Conservation (phyloP, 2,113 vertebrate genomes). For the Mystacornis crossleyi region DNA sequence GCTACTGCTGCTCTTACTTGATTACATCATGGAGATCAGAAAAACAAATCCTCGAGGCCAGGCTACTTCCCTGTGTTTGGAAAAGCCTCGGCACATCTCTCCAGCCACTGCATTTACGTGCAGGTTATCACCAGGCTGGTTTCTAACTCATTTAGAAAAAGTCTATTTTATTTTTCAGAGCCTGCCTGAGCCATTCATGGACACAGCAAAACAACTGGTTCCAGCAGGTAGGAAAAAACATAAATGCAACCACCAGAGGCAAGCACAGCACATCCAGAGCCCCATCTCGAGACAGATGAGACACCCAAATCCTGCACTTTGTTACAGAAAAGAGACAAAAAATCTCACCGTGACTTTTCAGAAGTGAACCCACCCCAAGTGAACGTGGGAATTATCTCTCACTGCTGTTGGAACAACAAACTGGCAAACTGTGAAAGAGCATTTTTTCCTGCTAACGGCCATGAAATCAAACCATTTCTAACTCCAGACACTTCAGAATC, state of each 20-base stretch:
- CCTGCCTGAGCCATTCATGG: accelerated
- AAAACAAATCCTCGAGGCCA: constrained; percentile 5
- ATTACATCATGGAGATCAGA: background rate
- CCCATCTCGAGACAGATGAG: background rate
- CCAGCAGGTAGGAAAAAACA: background rate
- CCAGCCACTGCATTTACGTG: background rate
- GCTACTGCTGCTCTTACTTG: background rate
- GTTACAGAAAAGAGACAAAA: background rate
- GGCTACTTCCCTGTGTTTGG: background rate
- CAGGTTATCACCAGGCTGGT: background rate
- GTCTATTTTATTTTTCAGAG: background rate
- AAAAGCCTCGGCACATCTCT: constrained; percentile 21
- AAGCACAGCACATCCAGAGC: background rate
- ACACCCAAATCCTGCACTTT: background rate
- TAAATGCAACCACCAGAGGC: background rate
- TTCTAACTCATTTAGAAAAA: background rate
- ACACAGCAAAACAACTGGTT: background rate
- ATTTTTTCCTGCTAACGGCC: background rate
- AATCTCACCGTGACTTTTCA: background rate
- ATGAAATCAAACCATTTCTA: background rate
- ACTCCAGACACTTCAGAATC: background rate
- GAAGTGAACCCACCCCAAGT: background rate
- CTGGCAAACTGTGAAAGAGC: background rate
- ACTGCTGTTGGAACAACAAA: background rate
- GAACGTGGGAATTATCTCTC: background rate